Evolutionary conservation across 2,888 invertebrate species (phyloP), one percentile per base, ranked within the genome.

Genomic region (Lasioglossum villosulum): DNA sequence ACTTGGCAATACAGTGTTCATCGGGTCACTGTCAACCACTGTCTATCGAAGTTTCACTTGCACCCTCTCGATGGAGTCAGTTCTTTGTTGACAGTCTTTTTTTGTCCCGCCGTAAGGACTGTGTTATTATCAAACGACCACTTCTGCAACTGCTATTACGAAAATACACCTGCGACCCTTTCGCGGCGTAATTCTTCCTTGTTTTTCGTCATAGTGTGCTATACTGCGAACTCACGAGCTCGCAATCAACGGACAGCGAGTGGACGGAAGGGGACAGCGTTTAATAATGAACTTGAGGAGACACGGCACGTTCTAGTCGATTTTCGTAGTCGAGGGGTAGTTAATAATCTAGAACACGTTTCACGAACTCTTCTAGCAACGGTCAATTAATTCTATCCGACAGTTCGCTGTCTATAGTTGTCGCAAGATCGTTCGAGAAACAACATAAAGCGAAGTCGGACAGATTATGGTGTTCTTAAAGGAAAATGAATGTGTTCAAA

Each of bases 71-170:
- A 14, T 27, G 27, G 14, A 14, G 27, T 27, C 59, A 27, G 27
- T 59, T 59, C 27, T 14, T 27, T 5, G 12, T 12, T 4, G 12
- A 27, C 14, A 27, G 27, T 27, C 16, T 66, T 66, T 34, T 34
- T 66, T 42, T 30, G 30, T 42, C 45, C 59, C 27, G 8, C 45
- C 30, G 10, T 0, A 19, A 16, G 8, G 27, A 23, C 30, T 45
- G 12, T 75, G 14, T 66, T 42, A 75, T 75, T 75, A 75, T 39
- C 42, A 14, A 23, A 66, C 30, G 23, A n/a, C 19, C 14, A 42
- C 27, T 45, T 45, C 45, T 45, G 42, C 10, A 30, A 23, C 14
- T 75, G 42, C 10, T 45, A 23, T 23, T 75, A 23, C 34, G 5
- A 45, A 30, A 23, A 63, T 75, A 66, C 34, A 14, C 30, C 19